Evolutionary conservation across 92 coral and sea anemone genomes (phyloP).

Genomic region (Porites evermanni): DNA sequence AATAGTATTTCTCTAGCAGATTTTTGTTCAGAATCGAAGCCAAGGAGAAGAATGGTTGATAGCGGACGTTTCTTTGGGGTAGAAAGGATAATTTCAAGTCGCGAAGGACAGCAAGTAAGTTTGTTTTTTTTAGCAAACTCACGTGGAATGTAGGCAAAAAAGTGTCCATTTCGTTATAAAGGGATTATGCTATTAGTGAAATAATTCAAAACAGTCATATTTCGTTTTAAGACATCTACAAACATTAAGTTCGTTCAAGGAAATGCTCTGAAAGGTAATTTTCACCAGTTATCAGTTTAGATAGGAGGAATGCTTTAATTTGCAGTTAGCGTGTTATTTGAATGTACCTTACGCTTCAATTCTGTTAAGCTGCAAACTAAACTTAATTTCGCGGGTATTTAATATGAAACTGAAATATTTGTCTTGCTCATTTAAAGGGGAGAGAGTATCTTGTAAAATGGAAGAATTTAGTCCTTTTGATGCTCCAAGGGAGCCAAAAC

Average conservation of each 20-base stretch:
- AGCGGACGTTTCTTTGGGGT: slow-evolving; percentile 32
- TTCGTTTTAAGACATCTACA: slow-evolving; percentile 1
- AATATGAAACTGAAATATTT: background rate
- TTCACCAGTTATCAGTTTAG: background rate
- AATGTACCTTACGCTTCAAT: slow-evolving; percentile 1
- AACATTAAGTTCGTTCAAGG: background rate
- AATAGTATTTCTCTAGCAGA: slow-evolving; percentile 14
- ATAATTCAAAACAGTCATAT: background rate
- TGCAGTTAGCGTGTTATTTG: slow-evolving; percentile 40
- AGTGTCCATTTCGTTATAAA: no score
- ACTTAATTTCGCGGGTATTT: background rate
- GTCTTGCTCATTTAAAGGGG: slow-evolving; percentile 36
- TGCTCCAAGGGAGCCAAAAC: slow-evolving; percentile 63
- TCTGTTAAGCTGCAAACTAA: background rate
- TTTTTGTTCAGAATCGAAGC: slow-evolving; percentile 5
- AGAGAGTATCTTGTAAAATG: slow-evolving; percentile 68
- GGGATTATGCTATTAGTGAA: slow-evolving; percentile 1
- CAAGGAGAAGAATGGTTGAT: slow-evolving; percentile 21
- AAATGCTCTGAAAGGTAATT: background rate
- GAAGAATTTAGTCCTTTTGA: slow-evolving; percentile 56
- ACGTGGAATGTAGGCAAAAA: background rate
- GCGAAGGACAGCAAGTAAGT: slow-evolving; percentile 33
- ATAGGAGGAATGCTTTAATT: background rate
- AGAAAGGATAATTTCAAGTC: slow-evolving; percentile 34
- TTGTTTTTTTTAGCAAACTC: background rate